Conservation (phyloP, 2,113 vertebrate species). For the Phalacrocorax brasilianus region DNA sequence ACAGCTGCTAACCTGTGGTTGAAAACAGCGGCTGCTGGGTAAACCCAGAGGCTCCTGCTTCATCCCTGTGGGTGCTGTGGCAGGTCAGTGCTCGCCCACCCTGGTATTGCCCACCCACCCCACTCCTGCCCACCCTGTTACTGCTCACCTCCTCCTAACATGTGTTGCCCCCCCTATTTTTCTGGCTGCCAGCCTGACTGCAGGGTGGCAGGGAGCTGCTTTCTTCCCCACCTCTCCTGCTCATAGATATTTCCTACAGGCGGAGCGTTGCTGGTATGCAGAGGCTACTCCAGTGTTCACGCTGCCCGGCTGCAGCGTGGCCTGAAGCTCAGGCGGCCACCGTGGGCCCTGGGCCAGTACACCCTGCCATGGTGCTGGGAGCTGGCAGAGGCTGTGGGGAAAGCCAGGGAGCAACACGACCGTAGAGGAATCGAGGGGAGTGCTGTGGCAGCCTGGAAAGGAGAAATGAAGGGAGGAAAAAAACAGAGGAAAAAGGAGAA, state of each 20-base stretch:
- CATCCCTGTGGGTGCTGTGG: constrained; percentile 4
- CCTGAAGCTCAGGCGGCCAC: neutral
- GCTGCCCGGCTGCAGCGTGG: neutral
- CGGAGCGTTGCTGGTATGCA: rapidly evolving
- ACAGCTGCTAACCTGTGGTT: constrained; percentile 1
- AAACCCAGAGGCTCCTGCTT: constrained; percentile 38
- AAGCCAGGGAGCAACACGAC: neutral
- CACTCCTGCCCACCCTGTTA: neutral
- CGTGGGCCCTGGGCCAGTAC: neutral
- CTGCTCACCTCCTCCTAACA: constrained; percentile 9
- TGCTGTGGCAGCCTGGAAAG: neutral
- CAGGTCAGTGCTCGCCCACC: constrained; percentile 23
- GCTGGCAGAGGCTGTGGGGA: constrained; percentile 48
- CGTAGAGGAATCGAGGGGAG: neutral
- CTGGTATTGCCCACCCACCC: neutral
- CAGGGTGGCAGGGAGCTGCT: neutral
- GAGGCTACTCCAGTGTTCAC: neutral
- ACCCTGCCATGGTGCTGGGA: neutral
- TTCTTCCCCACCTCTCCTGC: neutral
- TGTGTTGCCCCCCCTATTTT: neutral
- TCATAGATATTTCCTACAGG: neutral
- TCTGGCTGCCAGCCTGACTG: constrained; percentile 40
- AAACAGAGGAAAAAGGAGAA: neutral
- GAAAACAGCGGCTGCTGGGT: neutral
- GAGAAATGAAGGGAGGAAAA: neutral